Evolutionary conservation across 2,888 invertebrate species (phyloP).

Genomic region (Eilema griseolum): DNA sequence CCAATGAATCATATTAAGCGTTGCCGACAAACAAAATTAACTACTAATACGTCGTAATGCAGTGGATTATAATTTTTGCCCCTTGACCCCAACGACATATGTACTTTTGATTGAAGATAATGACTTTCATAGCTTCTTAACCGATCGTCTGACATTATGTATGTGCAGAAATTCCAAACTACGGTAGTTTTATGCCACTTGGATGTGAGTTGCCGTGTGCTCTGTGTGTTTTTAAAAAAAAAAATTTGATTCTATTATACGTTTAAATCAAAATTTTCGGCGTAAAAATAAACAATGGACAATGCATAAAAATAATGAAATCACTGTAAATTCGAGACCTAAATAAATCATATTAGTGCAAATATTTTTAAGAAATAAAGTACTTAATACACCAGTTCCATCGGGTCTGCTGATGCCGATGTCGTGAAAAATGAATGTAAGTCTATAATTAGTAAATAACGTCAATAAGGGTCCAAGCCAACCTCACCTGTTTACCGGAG

Average conservation of each 20-base stretch:
- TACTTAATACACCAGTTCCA: neutral
- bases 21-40: neutral
- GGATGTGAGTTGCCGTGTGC: neutral
- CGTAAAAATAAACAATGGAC: neutral
- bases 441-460: neutral
- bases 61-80: neutral
- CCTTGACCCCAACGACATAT: conserved; percentile 10
- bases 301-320: neutral
- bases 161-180: neutral
- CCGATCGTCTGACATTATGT: neutral
- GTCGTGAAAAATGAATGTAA: neutral
- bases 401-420: neutral
- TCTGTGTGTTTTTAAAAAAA: neutral
- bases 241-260: neutral
- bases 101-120: conserved; percentile 16
- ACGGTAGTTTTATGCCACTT: neutral
- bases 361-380: neutral
- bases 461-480: too few relatives aligned
- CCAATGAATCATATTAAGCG: neutral
- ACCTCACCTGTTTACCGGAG: too few relatives aligned
- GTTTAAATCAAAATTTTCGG: neutral
- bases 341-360: neutral
- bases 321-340: neutral
- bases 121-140: neutral
- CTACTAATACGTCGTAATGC: neutral